Base-by-base conservation (phyloP, 2,113 vertebrate species). In the Nothobranchius furzeri region DNA sequence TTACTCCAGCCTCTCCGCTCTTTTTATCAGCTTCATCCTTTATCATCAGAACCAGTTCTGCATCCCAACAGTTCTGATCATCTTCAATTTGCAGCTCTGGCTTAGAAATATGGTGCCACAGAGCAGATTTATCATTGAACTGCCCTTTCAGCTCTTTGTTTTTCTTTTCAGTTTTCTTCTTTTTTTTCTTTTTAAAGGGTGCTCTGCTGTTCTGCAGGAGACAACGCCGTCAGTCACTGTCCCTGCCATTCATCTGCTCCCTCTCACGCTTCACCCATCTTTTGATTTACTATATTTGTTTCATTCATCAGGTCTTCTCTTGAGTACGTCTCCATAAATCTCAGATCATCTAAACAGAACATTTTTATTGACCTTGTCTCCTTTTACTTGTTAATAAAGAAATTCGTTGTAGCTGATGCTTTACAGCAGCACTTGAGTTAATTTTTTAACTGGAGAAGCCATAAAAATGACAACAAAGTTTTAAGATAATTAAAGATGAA, bases 61-160 rank as follows among this genome's bases (percentile, higher is more conserved):
- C 65, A 45, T 72, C 52, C 17, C 64, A 68, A 50, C 25, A 50
- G 57, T 64, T 58, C 49, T 50, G 50, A 53, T 66, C 70, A 78
- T 73, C 52, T 59, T 25, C 4, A 40, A 40, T 40, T 40, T 9
- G 43, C 37, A 9, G 53, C 20, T 47, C 20, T 75, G 68, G 68
- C 73, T 70, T 64, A 77, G 61, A 79, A 88, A 81, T 79, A 74
- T 46, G 2, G 48, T 55, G 14, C 65, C 52, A n/a, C 45, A 20
- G 46, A 49, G 30, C 40, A 7, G 47, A 81, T 85, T 72, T 47
- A 77, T 84, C 78, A 74, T 37, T 57, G 37, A 0, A 35, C 9
- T 0, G 9, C 55, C 70, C 62, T 20, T 36, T 42, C 68, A 37
- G 76, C 54, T 59, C 57, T 64, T 65, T 75, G 43, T 45, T 40